These are phyloP conservation scores for Falco berigora DNA, from an alignment of 2,797 vertebrate genomes.

Conservation along the genomic window DNA sequence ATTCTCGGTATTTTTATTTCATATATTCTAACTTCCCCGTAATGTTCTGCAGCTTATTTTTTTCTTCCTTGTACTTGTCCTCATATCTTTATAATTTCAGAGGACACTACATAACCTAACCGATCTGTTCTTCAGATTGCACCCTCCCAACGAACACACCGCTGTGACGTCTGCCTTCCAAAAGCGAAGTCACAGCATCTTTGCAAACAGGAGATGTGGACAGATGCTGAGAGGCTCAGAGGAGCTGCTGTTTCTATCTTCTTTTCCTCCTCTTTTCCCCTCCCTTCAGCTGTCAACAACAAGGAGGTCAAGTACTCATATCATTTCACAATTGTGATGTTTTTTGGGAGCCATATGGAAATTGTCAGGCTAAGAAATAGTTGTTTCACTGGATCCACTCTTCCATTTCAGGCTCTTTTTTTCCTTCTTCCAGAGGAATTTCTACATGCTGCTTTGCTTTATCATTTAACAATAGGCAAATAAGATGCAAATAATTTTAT, in stretches of 20 bases:
- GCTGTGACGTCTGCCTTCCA: neutral
- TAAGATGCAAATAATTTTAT: constrained; percentile 63
- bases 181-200: neutral
- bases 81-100: neutral
- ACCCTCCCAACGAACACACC: neutral
- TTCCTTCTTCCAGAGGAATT: constrained; percentile 10
- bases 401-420: neutral
- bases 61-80: neutral
- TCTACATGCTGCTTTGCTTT: constrained; percentile 27
- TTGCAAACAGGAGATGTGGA: neutral
- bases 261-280: neutral
- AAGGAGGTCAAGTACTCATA: neutral
- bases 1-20: neutral
- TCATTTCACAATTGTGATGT: neutral
- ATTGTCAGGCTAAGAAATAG: neutral
- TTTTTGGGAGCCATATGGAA: neutral
- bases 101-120: neutral
- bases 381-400: neutral
- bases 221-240: neutral
- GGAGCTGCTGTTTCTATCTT: neutral
- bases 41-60: neutral
- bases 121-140: neutral
- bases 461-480: constrained; percentile 48
- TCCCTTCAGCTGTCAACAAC: neutral
- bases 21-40: neutral